These are phyloP conservation scores for Centrocercus urophasianus DNA, from an alignment of 2,113 vertebrate species.

Conservation along the genomic window DNA sequence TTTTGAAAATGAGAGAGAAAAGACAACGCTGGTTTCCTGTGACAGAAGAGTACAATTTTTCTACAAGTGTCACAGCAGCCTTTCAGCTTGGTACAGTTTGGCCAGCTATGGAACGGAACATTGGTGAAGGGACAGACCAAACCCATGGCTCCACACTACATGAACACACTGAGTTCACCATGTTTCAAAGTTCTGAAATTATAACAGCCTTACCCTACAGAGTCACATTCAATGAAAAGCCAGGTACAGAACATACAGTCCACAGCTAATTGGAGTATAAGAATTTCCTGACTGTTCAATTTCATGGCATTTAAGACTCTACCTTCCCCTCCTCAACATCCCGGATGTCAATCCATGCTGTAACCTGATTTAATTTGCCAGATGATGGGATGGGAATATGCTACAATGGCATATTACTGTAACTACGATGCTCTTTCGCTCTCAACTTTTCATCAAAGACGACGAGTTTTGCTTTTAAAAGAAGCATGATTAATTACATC, in stretches of 20 bases:
- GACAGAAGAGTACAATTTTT: not conserved
- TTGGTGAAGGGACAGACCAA: not conserved
- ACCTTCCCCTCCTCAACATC: constrained; percentile 71
- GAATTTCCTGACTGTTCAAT: constrained; percentile 82
- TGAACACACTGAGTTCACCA: not conserved
- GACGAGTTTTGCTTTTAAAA: constrained; percentile 23
- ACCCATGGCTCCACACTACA: fast-evolving
- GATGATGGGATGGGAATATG: constrained; percentile 83
- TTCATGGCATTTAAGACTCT: constrained; percentile 87
- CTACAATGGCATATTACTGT: constrained; percentile 62
- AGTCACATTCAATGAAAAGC: constrained; percentile 60
- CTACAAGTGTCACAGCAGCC: not conserved
- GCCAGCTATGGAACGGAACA: not conserved
- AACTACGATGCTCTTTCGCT: constrained; percentile 72
- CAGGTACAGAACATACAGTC: constrained; percentile 68
- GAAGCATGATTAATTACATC: constrained; percentile 1
- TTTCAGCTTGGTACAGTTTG: not conserved
- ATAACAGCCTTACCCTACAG: not conserved
- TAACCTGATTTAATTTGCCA: constrained; percentile 86
- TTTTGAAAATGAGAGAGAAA: not conserved
- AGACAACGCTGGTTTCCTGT: not conserved
- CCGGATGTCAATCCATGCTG: constrained; percentile 79
- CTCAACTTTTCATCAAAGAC: constrained; percentile 23
- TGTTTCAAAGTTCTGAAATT: not conserved
- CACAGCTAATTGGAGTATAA: constrained; percentile 56